phyloP scores from a whole-genome alignment of 1,140 invertebrate genomes.

The Trichonephila inaurata region DNA sequence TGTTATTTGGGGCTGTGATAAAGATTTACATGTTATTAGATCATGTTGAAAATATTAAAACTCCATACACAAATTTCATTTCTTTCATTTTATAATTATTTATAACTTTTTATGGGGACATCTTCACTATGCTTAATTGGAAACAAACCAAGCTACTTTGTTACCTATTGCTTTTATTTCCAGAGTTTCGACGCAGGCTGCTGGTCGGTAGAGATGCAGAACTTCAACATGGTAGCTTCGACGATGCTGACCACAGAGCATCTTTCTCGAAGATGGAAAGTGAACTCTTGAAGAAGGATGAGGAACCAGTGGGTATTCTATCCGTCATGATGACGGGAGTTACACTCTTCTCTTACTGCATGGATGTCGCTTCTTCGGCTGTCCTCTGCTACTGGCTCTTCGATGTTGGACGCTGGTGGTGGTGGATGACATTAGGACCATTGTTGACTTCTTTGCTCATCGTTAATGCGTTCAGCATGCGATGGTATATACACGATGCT shows the following conservation, averaged over 20 bases:
- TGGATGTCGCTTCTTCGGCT: slow-evolving; percentile 76
- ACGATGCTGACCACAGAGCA: slow-evolving; percentile 5
- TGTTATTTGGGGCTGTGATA: too few species aligned
- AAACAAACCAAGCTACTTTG: background rate
- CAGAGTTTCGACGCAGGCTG: background rate
- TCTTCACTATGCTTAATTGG: background rate
- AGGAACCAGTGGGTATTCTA: background rate
- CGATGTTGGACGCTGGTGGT: slow-evolving; percentile 76
- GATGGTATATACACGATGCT: slow-evolving; percentile 77
- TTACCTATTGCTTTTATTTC: background rate
- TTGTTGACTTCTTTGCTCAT: slow-evolving; percentile 75
- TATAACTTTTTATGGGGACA: background rate
- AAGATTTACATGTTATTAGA: background rate
- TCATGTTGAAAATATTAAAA: background rate
- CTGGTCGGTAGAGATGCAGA: background rate
- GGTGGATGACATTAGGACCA: slow-evolving; percentile 76
- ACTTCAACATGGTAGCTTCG: background rate
- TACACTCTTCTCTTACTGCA: slow-evolving; percentile 75
- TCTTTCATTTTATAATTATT: background rate
- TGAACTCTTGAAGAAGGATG: slow-evolving; percentile 19
- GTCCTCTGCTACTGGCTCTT: slow-evolving; percentile 77
- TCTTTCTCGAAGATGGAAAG: slow-evolving; percentile 16
- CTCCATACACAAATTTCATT: rapidly evolving
- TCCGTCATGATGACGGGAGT: slow-evolving; percentile 66
- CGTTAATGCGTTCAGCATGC: slow-evolving; percentile 78